A percentile compares a stretch with the other conserved stretches of the same genome.
Conservation (phyloP, 2,888 invertebrate species). For the Phortica magna region DNA sequence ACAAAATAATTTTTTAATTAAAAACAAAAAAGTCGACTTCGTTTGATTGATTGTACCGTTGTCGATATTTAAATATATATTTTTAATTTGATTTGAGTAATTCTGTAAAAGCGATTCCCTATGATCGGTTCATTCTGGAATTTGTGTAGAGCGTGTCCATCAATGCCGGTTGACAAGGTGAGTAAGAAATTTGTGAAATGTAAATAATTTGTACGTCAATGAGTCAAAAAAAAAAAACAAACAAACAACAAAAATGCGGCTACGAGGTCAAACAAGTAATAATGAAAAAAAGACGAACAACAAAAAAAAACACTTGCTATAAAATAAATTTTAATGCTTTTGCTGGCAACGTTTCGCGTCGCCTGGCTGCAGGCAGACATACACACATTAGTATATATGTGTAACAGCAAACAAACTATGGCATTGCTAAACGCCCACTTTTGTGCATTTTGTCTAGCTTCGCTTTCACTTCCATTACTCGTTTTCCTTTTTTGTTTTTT, state of each 20-base stretch:
- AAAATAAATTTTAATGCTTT: conserved; percentile 33
- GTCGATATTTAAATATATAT: background rate
- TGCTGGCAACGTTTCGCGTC: conserved; percentile 11
- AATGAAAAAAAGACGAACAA: conserved; percentile 23
- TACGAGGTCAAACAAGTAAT: conserved; percentile 53
- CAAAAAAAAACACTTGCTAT: conserved; percentile 12
- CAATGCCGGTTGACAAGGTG: conserved; percentile 98
- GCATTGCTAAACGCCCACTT: conserved; percentile 24
- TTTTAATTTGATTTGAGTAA: conserved; percentile 53
- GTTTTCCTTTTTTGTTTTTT: conserved; percentile 25
- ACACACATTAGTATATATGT: background rate
- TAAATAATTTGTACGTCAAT: conserved; percentile 28
- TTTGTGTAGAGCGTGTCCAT: conserved; percentile 97
- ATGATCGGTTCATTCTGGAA: conserved; percentile 99
- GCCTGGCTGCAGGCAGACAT: background rate
- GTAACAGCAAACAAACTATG: background rate
- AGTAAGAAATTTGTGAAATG: conserved; percentile 64
- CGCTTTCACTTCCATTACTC: conserved; percentile 34
- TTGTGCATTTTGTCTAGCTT: background rate
- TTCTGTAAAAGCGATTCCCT: conserved; percentile 78
- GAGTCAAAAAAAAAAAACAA: conserved; percentile 13
- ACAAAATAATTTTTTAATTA: background rate
- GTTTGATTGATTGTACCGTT: conserved; percentile 4
- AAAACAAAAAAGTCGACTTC: background rate
- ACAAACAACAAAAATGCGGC: conserved; percentile 42